Conservation (phyloP, 2,797 vertebrate genomes). For the Bradypodion pumilum region DNA sequence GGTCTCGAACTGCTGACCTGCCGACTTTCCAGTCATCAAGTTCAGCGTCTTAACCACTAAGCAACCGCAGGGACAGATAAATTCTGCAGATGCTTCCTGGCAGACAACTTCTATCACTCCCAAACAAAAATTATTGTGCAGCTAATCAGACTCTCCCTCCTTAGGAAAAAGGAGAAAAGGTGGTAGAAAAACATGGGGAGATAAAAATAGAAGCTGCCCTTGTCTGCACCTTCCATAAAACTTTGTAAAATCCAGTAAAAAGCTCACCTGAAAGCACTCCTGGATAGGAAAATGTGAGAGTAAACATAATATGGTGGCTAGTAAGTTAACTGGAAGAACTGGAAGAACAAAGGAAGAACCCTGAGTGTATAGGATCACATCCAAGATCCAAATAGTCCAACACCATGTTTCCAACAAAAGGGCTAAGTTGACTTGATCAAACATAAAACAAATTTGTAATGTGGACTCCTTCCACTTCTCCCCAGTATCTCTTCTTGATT, state of each 20-base stretch:
- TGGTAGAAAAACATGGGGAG: not conserved
- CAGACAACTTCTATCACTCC: not conserved
- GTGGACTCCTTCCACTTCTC: not conserved
- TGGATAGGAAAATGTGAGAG: not conserved
- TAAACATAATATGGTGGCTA: not conserved
- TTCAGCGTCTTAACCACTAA: no score
- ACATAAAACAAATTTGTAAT: not conserved
- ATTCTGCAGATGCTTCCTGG: not conserved
- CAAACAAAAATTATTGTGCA: not conserved
- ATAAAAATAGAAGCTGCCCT: not conserved
- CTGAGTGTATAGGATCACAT: not conserved
- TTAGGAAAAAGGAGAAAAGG: not conserved
- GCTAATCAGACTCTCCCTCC: not conserved
- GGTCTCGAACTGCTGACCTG: no score
- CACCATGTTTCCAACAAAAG: not conserved
- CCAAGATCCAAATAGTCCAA: not conserved
- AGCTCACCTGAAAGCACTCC: not conserved
- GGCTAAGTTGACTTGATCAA: not conserved
- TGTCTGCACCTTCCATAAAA: not conserved
- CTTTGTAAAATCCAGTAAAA: not conserved
- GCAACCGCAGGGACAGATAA: not conserved
- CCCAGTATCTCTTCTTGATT: no score
- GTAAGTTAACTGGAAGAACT: not conserved
- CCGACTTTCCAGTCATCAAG: no score
- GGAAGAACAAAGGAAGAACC: not conserved